A percentile compares a stretch with the other conserved stretches of the same genome.
phyloP scores from a whole-genome alignment of 2,797 vertebrate species.

The Buphagus erythrorhynchus region DNA sequence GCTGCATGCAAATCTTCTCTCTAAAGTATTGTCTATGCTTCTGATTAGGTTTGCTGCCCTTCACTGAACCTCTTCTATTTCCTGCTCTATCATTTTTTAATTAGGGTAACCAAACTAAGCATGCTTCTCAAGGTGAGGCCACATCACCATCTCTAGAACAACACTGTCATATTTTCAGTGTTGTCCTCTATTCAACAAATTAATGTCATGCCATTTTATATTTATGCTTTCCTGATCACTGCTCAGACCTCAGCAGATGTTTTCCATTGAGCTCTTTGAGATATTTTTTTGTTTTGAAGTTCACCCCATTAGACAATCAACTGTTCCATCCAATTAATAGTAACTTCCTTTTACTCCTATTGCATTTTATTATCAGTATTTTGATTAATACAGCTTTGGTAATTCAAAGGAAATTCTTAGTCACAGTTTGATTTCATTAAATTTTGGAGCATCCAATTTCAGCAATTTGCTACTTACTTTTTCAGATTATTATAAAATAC shows the following conservation, averaged over 20 bases:
- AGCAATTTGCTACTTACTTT: not conserved
- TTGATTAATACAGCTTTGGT: not conserved
- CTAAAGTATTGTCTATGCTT: constrained; percentile 19
- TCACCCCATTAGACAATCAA: not conserved
- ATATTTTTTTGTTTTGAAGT: not conserved
- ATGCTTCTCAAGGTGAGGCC: constrained; percentile 38
- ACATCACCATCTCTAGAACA: constrained; percentile 36
- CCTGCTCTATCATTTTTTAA: constrained; percentile 53
- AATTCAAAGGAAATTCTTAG: not conserved
- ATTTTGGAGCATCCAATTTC: not conserved
- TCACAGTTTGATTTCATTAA: not conserved
- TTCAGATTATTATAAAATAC: not conserved
- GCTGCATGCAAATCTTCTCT: constrained; percentile 21
- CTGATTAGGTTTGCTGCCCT: constrained; percentile 61
- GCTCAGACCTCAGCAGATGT: constrained; percentile 35
- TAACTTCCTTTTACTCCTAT: not conserved
- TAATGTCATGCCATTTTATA: constrained; percentile 49
- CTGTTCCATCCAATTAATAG: not conserved
- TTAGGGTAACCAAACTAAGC: constrained; percentile 47
- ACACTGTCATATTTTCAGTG: constrained; percentile 31
- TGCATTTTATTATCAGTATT: not conserved
- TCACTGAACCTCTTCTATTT: constrained; percentile 33
- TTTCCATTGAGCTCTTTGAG: not conserved
- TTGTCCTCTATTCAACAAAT: constrained; percentile 59
- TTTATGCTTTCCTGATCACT: constrained; percentile 29